Evolutionary conservation across 2,888 invertebrate genomes (phyloP).

Genomic region (Acleris holmiana): DNA sequence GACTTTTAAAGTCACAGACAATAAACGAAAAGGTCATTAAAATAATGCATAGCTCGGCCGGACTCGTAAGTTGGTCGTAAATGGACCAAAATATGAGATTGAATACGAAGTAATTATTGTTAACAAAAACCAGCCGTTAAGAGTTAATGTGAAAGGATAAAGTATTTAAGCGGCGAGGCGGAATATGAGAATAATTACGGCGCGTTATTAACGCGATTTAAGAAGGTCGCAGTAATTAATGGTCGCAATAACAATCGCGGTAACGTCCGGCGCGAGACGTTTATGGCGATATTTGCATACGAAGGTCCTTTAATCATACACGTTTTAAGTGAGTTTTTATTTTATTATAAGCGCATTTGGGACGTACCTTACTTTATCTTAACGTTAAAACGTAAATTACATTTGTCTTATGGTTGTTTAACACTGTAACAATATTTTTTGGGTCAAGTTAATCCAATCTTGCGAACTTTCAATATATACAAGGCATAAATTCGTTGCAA

Average conservation of each 20-base stretch:
- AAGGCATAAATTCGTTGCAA: too few species aligned
- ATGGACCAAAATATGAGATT: constrained; percentile 48
- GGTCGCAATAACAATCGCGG: constrained; percentile 67
- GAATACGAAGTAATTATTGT: constrained; percentile 51
- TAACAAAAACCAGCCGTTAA: constrained; percentile 51
- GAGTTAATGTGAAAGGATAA: constrained; percentile 57
- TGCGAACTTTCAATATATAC: too few species aligned
- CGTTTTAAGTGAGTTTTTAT: constrained; percentile 56
- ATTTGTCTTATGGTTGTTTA: constrained; percentile 18
- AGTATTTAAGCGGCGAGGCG: constrained; percentile 60
- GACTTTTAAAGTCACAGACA: constrained; percentile 2
- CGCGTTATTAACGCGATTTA: constrained; percentile 63
- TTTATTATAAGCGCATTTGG: constrained; percentile 41
- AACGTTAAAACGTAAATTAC: constrained; percentile 10
- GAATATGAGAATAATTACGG: constrained; percentile 54
- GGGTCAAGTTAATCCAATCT: too few species aligned
- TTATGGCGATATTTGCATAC: constrained; percentile 65
- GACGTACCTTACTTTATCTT: constrained; percentile 24
- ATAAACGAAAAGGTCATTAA: constrained; percentile 21
- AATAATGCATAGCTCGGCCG: constrained; percentile 14
- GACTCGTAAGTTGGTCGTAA: constrained; percentile 25
- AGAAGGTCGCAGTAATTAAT: constrained; percentile 78
- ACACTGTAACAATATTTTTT: neutral
- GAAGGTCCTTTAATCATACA: constrained; percentile 58
- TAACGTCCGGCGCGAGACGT: constrained; percentile 62